Percentiles rank a stretch among this genome's conserved stretches.
Evolutionary conservation across 1,140 invertebrate species (phyloP).

Genomic region (Zophobas atratus): DNA sequence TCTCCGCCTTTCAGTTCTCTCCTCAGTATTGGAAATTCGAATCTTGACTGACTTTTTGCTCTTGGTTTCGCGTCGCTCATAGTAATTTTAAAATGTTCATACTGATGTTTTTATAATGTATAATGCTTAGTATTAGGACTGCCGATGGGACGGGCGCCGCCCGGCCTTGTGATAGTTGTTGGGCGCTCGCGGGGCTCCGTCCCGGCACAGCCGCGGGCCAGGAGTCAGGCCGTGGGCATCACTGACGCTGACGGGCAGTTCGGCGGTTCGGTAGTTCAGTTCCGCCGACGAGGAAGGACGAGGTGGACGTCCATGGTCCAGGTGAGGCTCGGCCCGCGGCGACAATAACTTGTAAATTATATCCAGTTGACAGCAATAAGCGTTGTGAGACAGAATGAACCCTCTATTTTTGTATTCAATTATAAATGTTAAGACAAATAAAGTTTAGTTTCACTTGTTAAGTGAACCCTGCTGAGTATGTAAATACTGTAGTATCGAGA

Average conservation of each 20-base stretch:
- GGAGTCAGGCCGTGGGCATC: constrained; percentile 9
- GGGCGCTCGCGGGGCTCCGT: constrained; percentile 48
- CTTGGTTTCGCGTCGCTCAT: constrained; percentile 62
- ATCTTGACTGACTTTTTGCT: constrained; percentile 55
- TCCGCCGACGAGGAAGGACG: not conserved
- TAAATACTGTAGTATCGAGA: constrained; percentile 61
- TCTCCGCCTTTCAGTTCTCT: constrained; percentile 4
- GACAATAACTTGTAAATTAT: constrained; percentile 66
- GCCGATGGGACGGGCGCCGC: constrained; percentile 43
- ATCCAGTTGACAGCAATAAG: constrained; percentile 67
- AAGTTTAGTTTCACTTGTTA: constrained; percentile 59
- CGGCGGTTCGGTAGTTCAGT: no score
- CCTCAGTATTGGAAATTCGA: constrained; percentile 5
- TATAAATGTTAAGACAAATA: constrained; percentile 64
- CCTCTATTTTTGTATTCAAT: constrained; percentile 69
- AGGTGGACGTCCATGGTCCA: constrained; percentile 10
- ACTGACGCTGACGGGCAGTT: not conserved
- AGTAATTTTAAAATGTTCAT: constrained; percentile 59
- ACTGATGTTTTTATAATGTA: constrained; percentile 60
- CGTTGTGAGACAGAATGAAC: constrained; percentile 67
- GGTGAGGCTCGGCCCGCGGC: constrained; percentile 44
- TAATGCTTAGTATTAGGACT: constrained; percentile 56
- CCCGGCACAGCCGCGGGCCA: constrained; percentile 33
- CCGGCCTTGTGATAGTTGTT: constrained; percentile 63
- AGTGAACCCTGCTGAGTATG: constrained; percentile 54